Conservation (phyloP, 2,888 invertebrate genomes). For the Macrosiphum euphorbiae region DNA sequence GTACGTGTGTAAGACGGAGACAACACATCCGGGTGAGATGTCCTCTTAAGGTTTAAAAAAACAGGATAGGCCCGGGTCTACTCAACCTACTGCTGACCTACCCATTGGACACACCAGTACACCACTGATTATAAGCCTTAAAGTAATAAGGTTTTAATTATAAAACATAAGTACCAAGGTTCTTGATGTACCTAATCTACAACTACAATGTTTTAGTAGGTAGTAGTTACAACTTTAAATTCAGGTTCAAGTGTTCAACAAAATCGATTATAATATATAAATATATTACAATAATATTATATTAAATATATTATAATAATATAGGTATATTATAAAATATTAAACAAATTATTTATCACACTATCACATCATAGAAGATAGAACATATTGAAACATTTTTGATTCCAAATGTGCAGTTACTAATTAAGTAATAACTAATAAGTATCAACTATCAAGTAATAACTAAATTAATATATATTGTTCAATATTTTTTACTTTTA, state of each 20-base stretch:
- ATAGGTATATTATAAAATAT: too few species aligned
- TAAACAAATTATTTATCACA: too few species aligned
- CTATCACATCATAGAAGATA: background rate
- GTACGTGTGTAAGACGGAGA: too few species aligned
- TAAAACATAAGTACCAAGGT: background rate
- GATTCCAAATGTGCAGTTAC: background rate
- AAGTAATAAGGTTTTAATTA: background rate
- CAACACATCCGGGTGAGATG: too few species aligned
- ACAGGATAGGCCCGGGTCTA: too few species aligned
- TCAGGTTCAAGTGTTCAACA: background rate
- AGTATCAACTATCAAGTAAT: background rate
- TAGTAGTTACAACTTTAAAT: background rate
- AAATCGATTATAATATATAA: background rate
- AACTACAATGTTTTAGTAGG: too few species aligned
- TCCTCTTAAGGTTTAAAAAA: too few species aligned
- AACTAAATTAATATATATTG: background rate
- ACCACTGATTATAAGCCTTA: background rate
- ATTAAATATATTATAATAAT: too few species aligned
- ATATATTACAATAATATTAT: too few species aligned
- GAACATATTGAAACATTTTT: background rate
- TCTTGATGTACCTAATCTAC: background rate
- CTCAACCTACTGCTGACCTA: too few species aligned
- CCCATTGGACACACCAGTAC: too few species aligned
- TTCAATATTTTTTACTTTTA: background rate
- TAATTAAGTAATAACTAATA: background rate